Evolutionary conservation across 2,888 invertebrate genomes (phyloP).

Genomic region (Kuschelorhynchus macadamiae): DNA sequence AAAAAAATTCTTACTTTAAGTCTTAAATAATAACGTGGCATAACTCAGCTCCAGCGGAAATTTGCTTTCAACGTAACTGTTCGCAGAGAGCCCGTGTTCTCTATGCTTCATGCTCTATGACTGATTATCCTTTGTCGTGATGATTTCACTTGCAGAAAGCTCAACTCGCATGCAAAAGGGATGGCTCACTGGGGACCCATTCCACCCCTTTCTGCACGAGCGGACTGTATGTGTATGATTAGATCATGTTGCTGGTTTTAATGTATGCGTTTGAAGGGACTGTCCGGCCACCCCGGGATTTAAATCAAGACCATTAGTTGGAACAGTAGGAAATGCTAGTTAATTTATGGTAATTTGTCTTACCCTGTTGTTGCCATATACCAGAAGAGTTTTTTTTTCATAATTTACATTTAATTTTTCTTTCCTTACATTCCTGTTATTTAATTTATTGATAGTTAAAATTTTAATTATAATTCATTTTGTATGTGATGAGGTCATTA

Average conservation of each 20-base stretch:
- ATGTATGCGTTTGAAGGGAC: constrained; percentile 27
- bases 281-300: constrained; percentile 9
- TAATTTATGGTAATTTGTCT: constrained; percentile 14
- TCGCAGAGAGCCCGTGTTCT: background rate
- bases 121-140: constrained; percentile 42
- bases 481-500: too few species aligned
- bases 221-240: constrained; percentile 41
- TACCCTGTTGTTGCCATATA: too few species aligned
- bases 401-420: too few species aligned
- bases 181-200: constrained; percentile 32
- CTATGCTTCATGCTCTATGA: constrained; percentile 14
- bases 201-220: constrained; percentile 42
- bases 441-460: too few species aligned
- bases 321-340: constrained; percentile 8
- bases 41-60: background rate
- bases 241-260: constrained; percentile 43
- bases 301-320: constrained; percentile 13
- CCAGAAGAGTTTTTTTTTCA: too few species aligned
- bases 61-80: background rate
- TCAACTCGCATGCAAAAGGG: constrained; percentile 37
- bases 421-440: too few species aligned
- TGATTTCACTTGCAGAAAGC: constrained; percentile 39
- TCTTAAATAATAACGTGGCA: too few species aligned
- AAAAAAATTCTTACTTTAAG: too few species aligned
- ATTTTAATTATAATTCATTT: too few species aligned